Evolutionary conservation across 2,113 vertebrate species (phyloP).

Genomic region (Pongo pygmaeus): DNA sequence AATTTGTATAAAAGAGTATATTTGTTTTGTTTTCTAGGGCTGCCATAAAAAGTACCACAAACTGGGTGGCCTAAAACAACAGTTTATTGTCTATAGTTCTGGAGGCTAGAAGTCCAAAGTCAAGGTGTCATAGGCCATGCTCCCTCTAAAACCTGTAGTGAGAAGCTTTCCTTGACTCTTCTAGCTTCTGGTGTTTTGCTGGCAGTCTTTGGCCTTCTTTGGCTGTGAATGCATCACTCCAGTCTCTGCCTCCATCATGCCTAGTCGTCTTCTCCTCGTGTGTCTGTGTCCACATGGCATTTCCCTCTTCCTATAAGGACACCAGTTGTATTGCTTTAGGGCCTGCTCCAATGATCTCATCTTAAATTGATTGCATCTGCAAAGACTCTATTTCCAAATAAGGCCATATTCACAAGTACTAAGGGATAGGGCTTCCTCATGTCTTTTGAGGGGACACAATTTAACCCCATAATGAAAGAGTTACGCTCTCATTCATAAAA

Average conservation of each 20-base stretch:
- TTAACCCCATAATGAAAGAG: not conserved
- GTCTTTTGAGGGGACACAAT: not conserved
- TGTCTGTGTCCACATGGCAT: not conserved
- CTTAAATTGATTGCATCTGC: not conserved
- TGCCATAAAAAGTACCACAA: not conserved
- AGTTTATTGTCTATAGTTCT: not conserved
- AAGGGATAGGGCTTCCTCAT: not conserved
- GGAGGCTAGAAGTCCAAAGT: not conserved
- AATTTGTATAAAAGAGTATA: not conserved
- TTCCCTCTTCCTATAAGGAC: not conserved
- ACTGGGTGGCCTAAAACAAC: not conserved
- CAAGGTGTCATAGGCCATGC: not conserved
- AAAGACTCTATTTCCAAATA: not conserved
- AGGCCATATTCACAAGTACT: not conserved
- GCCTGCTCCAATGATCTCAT: not conserved
- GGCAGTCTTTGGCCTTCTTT: not conserved
- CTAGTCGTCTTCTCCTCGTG: not conserved
- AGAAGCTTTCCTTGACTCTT: not conserved
- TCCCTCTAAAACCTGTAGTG: not conserved
- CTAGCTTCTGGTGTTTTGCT: not conserved
- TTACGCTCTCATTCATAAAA: not conserved
- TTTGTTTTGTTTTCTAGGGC: not conserved
- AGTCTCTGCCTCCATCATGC: not conserved
- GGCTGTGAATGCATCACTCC: too few species aligned
- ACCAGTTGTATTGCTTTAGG: not conserved